Percentiles rank a stretch among this genome's conserved stretches.
These are phyloP conservation scores for Anguilla rostrata DNA, from an alignment of 2,113 vertebrate genomes.

Conservation along the genomic window DNA sequence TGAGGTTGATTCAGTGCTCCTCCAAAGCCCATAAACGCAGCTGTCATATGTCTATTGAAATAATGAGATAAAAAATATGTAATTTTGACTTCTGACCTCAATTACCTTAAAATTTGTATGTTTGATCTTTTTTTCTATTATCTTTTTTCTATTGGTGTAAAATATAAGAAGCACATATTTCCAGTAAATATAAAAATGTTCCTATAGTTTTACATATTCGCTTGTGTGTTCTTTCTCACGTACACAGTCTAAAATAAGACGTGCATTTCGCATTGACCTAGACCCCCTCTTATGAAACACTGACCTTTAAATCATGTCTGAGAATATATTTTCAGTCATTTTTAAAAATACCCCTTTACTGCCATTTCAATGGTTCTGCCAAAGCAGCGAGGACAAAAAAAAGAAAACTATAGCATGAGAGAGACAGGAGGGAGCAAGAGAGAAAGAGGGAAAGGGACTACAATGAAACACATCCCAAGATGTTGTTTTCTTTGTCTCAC, in stretches of 20 bases:
- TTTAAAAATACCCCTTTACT: not conserved
- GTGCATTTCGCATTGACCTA: not conserved
- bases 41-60: not conserved
- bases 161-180: not conserved
- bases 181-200: not conserved
- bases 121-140: not conserved
- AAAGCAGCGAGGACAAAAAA: not conserved
- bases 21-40: not conserved
- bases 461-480: not conserved
- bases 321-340: not conserved
- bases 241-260: not conserved
- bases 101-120: not conserved
- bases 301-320: conserved; percentile 1
- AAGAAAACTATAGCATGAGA: not conserved
- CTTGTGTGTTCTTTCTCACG: too few relatives aligned
- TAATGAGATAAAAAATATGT: not conserved
- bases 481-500: not conserved
- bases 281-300: not conserved
- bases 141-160: too few relatives aligned
- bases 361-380: not conserved
- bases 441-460: not conserved
- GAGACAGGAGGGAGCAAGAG: not conserved
- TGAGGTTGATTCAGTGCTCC: not conserved
- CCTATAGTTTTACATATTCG: too few relatives aligned
- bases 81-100: not conserved